Evolutionary conservation across 2,888 invertebrate genomes (phyloP).

Genomic region (Diadegma fenestrale): DNA sequence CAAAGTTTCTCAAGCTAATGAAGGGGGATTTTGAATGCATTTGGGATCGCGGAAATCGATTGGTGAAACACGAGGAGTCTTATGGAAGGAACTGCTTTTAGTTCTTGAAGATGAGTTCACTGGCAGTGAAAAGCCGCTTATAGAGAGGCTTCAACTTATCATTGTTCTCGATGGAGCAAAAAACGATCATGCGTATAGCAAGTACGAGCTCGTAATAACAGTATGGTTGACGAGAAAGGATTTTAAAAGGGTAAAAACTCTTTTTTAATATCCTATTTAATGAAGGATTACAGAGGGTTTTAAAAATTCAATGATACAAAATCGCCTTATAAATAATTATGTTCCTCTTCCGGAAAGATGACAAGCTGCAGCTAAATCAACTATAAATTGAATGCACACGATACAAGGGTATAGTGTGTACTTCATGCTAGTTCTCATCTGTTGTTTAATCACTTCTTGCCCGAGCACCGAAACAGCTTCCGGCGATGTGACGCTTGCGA

Average conservation of each 20-base stretch:
- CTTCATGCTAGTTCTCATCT: background rate
- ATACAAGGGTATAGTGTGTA: background rate
- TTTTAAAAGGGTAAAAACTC: background rate
- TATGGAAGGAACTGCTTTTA: background rate
- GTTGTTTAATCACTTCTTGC: constrained; percentile 15
- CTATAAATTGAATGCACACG: background rate
- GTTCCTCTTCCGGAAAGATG: background rate
- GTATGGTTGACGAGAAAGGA: background rate
- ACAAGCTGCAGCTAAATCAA: background rate
- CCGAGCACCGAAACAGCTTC: constrained; percentile 20
- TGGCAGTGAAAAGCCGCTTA: constrained; percentile 8
- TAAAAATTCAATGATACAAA: background rate
- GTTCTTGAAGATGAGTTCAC: background rate
- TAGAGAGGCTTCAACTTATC: background rate
- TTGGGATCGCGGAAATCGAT: background rate
- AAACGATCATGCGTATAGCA: background rate
- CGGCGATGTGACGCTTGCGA: background rate
- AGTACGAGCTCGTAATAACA: background rate
- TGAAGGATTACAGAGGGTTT: background rate
- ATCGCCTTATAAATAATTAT: background rate
- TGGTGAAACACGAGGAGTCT: background rate
- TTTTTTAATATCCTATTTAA: background rate
- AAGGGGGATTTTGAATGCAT: background rate
- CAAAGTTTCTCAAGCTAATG: constrained; percentile 7
- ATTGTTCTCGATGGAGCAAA: background rate